Base-by-base conservation (phyloP, 2,888 invertebrate species). In the Dicycla oo region DNA sequence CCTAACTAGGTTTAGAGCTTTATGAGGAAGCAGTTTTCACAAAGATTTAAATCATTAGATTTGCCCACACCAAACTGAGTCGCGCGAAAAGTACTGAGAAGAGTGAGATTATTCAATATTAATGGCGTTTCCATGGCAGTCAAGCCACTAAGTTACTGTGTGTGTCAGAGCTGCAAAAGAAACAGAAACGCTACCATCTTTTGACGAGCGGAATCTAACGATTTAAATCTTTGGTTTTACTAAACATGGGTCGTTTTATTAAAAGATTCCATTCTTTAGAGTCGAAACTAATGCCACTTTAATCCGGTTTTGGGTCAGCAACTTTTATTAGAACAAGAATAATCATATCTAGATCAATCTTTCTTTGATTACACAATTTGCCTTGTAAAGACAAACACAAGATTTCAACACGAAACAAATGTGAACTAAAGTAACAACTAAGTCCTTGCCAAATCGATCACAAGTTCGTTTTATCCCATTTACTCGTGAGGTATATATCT, bases 361-460 rank as follows among this genome's bases (percentile, higher is more conserved):
- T 15, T 0, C 13, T 51, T 64, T 53, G 49, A 65, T 78, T 26
- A n/a, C 7, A 64, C 26, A 49, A n/a, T 60, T 49, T 49, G 64
- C 78, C 23, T 61, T 53, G 58, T 58, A n/a, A 62, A 60, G 8
- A 57, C 65, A 78, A 67, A 67, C 54, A 67, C 11, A 4, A 53
- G 34, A 64, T 68, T 68, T 68, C 61, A 63, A 62, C 34, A 62
- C 45, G 20, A 62, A 58, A 13, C n/a, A 54, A 73, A 60, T 69
- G 51, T 30, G 40, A 51, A 70, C 51, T 66, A 76, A 76, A 78
- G 78, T 53, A 57, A 47, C 62, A n/a, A 57, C 63, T 77, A 78
- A 61, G 65, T 3, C 6, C 1, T 47, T 77, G 76, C 76, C 73
- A 78, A 73, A 30, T 34, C 20, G 58, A 73, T 66, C 58, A 23